phyloP scores from a whole-genome alignment of 2,113 vertebrate genomes.

The Brachyhypopomus gauderio region DNA sequence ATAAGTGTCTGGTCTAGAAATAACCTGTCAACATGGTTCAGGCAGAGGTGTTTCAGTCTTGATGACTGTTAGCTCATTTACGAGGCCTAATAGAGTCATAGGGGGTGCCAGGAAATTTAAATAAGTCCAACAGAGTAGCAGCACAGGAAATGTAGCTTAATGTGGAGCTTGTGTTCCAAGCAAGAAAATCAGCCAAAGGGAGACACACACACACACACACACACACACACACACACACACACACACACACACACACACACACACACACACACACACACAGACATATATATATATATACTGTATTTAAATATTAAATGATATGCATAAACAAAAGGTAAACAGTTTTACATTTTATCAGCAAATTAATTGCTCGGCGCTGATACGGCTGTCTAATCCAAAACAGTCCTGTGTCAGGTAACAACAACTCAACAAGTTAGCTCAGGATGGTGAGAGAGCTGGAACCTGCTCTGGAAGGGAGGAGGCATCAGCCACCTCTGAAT shows the following conservation, averaged over 20 bases:
- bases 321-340: neutral
- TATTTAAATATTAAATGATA: too few relatives aligned
- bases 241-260: neutral
- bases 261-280: neutral
- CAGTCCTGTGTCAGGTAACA: neutral
- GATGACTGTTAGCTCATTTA: slow-evolving; percentile 2
- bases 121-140: neutral
- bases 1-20: neutral
- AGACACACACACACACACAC: neutral
- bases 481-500: slow-evolving; percentile 24
- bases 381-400: neutral
- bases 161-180: neutral
- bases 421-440: neutral
- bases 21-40: neutral
- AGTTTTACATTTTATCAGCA: neutral
- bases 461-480: slow-evolving; percentile 23
- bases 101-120: neutral
- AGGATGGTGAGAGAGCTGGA: neutral
- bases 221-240: too few relatives aligned
- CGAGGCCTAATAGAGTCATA: neutral
- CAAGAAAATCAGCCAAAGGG: neutral
- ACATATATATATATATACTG: too few relatives aligned
- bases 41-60: slow-evolving; percentile 3
- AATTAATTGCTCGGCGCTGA: neutral
- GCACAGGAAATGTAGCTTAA: neutral